Conservation (phyloP, 2,113 vertebrate species). For the Halcyon senegalensis region DNA sequence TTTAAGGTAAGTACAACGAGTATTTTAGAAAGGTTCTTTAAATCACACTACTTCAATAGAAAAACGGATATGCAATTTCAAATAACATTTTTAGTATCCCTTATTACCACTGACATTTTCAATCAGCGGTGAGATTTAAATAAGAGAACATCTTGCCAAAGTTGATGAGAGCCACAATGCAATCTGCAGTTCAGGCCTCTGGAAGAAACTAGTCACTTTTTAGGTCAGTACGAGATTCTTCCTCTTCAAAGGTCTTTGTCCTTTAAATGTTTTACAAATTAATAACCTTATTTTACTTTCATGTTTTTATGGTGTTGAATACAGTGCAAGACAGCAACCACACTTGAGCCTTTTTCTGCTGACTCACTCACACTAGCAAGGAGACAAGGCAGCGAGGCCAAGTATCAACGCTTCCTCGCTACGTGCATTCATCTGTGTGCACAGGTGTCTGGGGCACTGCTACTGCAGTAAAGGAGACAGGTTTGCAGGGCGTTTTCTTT, state of each 20-base stretch:
- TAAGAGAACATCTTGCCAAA: neutral
- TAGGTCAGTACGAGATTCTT: neutral
- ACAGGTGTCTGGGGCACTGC: neutral
- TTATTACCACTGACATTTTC: neutral
- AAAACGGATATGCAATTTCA: neutral
- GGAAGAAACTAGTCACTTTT: neutral
- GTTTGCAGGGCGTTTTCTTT: rapidly evolving
- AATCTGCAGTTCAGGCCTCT: neutral
- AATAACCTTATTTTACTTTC: neutral
- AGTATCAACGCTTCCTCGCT: neutral
- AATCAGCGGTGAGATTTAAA: neutral
- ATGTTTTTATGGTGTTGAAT: neutral
- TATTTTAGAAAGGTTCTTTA: neutral
- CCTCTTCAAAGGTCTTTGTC: neutral
- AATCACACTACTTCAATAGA: neutral
- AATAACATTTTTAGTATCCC: neutral
- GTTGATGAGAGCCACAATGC: neutral
- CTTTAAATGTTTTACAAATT: neutral
- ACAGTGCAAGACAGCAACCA: neutral
- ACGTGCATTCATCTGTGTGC: neutral
- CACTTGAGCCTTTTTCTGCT: neutral
- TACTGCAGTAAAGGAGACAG: neutral
- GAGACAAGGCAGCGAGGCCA: neutral
- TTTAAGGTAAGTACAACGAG: neutral
- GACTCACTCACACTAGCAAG: neutral